phyloP scores from a whole-genome alignment of 2,888 invertebrate species.

The Rhodophaea formosa region DNA sequence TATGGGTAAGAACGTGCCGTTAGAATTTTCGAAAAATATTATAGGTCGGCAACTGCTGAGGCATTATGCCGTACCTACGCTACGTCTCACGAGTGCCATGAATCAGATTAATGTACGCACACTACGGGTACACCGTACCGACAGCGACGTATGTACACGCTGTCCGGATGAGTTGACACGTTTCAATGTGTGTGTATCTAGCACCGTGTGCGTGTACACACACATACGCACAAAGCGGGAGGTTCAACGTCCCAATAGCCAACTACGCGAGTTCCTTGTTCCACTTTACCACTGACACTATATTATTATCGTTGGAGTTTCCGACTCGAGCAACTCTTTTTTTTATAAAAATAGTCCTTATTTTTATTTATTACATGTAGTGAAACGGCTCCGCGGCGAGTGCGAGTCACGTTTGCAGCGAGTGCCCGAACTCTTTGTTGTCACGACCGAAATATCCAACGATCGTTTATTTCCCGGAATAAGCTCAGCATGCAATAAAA shows the following conservation, averaged over 20 bases:
- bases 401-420: conserved; percentile 14
- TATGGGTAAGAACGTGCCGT: neutral
- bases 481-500: neutral
- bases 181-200: conserved; percentile 33
- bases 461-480: neutral
- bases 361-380: conserved; percentile 29
- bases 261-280: conserved; percentile 80
- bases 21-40: conserved; percentile 9
- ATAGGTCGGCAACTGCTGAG: conserved; percentile 29
- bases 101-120: conserved; percentile 62
- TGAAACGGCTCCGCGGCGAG: conserved; percentile 1
- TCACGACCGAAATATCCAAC: neutral
- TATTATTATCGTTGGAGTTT: conserved; percentile 76
- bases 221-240: conserved; percentile 49
- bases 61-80: conserved; percentile 45
- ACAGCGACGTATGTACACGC: conserved; percentile 13
- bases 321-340: conserved; percentile 52
- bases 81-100: conserved; percentile 51
- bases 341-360: conserved; percentile 47
- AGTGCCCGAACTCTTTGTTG: neutral
- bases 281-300: conserved; percentile 78
- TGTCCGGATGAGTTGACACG: conserved; percentile 21
- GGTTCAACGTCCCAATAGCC: conserved; percentile 78
- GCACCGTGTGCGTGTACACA: conserved; percentile 40
- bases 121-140: conserved; percentile 44